Evolutionary conservation across 2,797 vertebrate species (phyloP).

Genomic region (Taeniopygia guttata): DNA sequence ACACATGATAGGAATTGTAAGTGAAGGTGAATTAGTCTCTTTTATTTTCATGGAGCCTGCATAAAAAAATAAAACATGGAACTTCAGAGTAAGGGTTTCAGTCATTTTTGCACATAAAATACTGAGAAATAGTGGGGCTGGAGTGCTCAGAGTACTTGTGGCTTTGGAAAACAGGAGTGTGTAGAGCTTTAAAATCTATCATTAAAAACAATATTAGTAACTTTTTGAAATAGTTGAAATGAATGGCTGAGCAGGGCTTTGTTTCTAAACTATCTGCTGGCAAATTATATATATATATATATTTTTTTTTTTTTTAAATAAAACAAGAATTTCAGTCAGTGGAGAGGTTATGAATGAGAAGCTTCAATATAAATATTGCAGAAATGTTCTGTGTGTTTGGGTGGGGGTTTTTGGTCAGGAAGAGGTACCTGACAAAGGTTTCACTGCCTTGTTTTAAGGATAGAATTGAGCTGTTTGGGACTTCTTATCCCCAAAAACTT

Average conservation of each 20-base stretch:
- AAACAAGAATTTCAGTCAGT: not conserved
- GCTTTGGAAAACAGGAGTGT: not conserved
- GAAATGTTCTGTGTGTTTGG: not conserved
- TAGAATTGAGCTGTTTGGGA: not conserved
- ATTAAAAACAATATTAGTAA: not conserved
- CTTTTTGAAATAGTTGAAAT: not conserved
- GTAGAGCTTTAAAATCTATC: not conserved
- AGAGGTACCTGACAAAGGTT: not conserved
- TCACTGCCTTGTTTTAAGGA: accelerated
- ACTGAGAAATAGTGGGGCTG: not conserved
- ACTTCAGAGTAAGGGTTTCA: no score
- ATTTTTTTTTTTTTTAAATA: not conserved
- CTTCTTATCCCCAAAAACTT: not conserved
- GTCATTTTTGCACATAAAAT: no score
- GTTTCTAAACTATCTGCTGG: not conserved
- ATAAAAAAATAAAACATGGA: not conserved
- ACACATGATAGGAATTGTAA: not conserved
- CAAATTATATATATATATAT: not conserved
- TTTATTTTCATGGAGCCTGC: not conserved
- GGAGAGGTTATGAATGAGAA: not conserved
- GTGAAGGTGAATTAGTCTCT: not conserved
- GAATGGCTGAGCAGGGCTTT: not conserved
- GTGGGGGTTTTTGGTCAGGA: not conserved
- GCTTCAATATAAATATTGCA: not conserved
- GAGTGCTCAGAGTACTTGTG: accelerated